phyloP scores from a whole-genome alignment of 2,888 invertebrate genomes.

The Hirtodrosophila duncani region DNA sequence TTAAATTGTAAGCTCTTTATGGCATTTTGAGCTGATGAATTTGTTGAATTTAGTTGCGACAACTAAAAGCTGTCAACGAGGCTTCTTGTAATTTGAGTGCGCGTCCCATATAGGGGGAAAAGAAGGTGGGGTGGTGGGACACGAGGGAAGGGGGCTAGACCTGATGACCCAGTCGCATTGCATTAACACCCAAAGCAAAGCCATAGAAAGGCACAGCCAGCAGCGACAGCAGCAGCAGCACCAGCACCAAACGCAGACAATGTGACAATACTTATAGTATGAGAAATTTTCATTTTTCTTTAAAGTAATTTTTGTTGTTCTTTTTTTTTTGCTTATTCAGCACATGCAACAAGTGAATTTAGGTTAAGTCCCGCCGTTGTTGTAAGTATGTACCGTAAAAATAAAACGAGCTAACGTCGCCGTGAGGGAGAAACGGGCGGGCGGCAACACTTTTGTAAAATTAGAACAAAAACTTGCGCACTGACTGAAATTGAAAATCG shows the following conservation, averaged over 20 bases:
- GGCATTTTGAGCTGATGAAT: slow-evolving; percentile 48
- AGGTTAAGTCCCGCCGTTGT: slow-evolving; percentile 66
- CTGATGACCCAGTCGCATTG: slow-evolving; percentile 57
- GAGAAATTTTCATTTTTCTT: slow-evolving; percentile 39
- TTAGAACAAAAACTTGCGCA: slow-evolving; percentile 57
- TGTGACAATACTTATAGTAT: slow-evolving; percentile 26
- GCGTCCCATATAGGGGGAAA: slow-evolving; percentile 20
- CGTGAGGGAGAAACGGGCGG: slow-evolving; percentile 6
- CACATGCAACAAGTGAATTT: slow-evolving; percentile 72
- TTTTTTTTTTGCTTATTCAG: slow-evolving; percentile 67
- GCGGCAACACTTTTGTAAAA: slow-evolving; percentile 39
- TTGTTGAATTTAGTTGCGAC: slow-evolving; percentile 55
- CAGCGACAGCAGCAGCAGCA: slow-evolving; percentile 24
- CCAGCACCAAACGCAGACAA: slow-evolving; percentile 19
- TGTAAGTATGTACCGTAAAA: slow-evolving; percentile 61
- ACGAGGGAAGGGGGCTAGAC: neutral
- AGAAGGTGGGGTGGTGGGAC: slow-evolving; percentile 8
- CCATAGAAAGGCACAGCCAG: slow-evolving; percentile 58
- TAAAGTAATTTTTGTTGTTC: slow-evolving; percentile 23
- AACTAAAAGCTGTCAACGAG: slow-evolving; percentile 62
- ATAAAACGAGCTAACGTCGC: slow-evolving; percentile 51
- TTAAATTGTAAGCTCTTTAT: slow-evolving; percentile 32
- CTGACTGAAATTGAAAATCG: slow-evolving; percentile 63
- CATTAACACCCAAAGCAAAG: slow-evolving; percentile 52
- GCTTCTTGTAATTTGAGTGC: slow-evolving; percentile 58